Base-by-base conservation (phyloP, 2,797 vertebrate species). In the Hyperoplus lanceolatus region DNA sequence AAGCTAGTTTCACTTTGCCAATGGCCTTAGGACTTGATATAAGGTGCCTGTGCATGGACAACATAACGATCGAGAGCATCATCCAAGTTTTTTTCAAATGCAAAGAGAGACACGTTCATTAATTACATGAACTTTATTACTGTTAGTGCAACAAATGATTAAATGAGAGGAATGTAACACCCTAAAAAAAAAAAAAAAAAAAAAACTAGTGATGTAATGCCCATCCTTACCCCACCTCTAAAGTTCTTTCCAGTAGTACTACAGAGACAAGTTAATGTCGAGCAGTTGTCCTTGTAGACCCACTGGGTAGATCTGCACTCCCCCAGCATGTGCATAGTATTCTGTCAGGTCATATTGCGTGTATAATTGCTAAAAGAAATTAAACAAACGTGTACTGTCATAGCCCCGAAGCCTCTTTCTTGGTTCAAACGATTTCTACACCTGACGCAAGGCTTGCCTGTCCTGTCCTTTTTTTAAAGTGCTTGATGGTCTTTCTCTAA, bases 71-170 rank as follows among this genome's bases (percentile, higher is more conserved):
- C 11, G 50, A 67, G 42, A 81, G 57, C 41, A 29, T 69, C 55
- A 60, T 80, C 70, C 21, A 71, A 68, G 73, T 62, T 62, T 77
- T 62, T 77, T 83, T 73, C 60, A 81, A 64, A 77, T 70, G 63
- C 66, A 69, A 59, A 79, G 62, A 41, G 14, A 51, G 60, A 70
- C 56, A 63, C 50, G 56, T 50, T 39, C 43, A 80, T 77, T 66
- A 75, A 81, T 81, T 74, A 61, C 65, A 58, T 58, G 43, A 50
- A 71, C 78, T 80, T 83, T 49, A 82, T 85, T 75, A 65, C 16
- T 45, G 75, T 55, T 38, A 50, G 58, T 13, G 11, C 42, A 76
- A 56, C 58, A 84, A 38, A 81, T 53, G 21, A 8, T 29, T 29
- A 29, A 29, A 29, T 2, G 29, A 29, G 29, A 29, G 29, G 29